Conservation (phyloP, 1,140 invertebrate species). For the Habropoda laboriosa region DNA sequence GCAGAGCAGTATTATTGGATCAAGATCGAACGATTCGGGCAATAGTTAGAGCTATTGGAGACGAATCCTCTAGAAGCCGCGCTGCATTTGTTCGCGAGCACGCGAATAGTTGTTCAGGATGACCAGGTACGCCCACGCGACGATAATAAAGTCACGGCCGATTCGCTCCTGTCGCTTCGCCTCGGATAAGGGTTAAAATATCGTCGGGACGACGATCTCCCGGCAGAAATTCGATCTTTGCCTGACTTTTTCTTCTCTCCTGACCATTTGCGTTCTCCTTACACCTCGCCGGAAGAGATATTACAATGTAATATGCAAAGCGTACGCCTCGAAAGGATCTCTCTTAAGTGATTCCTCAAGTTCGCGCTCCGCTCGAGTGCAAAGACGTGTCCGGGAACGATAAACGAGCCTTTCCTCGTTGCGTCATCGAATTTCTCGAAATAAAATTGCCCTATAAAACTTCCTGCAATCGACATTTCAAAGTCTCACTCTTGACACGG, state of each 20-base stretch:
- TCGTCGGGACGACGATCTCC: constrained; percentile 48
- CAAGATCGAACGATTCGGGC: not conserved
- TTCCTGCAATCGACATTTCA: too few species aligned
- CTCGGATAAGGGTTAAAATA: constrained; percentile 59
- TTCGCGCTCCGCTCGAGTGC: constrained; percentile 24
- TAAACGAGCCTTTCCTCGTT: not conserved
- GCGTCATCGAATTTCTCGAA: not conserved
- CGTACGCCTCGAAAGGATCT: constrained; percentile 4
- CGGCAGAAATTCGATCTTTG: constrained; percentile 51
- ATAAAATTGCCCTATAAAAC: not conserved
- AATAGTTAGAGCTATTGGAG: constrained; percentile 5
- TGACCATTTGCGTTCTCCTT: constrained; percentile 41
- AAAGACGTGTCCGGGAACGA: constrained; percentile 20
- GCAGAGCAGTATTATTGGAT: too few species aligned
- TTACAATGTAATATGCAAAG: constrained; percentile 49
- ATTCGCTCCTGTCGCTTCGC: constrained; percentile 64
- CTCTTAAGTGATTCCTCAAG: constrained; percentile 46
- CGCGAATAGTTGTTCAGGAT: constrained; percentile 51
- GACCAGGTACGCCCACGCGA: constrained; percentile 55
- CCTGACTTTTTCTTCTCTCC: not conserved
- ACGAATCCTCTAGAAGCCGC: constrained; percentile 29
- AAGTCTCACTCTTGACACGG: not conserved
- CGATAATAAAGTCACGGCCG: constrained; percentile 67
- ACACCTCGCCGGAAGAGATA: constrained; percentile 37
- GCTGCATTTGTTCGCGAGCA: constrained; percentile 34